Conservation (phyloP, 1,140 invertebrate genomes). For the Eurosta solidaginis region DNA sequence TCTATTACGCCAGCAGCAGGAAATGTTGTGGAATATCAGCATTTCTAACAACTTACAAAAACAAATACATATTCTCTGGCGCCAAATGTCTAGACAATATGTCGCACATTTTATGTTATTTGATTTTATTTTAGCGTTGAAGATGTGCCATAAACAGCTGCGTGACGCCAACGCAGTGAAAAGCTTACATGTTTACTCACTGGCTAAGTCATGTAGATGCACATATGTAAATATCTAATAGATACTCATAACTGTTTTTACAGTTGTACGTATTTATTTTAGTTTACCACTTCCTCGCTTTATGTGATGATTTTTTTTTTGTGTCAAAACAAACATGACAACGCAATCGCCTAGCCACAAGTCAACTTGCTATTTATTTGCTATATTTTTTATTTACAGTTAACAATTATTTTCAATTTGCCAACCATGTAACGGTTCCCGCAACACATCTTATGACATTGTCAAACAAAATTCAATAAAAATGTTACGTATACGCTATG, state of each 20-base stretch:
- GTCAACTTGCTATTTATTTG: too few relatives aligned
- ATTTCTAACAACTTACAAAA: too few relatives aligned
- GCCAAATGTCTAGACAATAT: conserved; percentile 35
- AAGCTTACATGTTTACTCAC: not conserved
- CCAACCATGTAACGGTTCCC: not conserved
- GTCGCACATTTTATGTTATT: conserved; percentile 12
- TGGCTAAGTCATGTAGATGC: too few relatives aligned
- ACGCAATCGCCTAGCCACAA: too few relatives aligned
- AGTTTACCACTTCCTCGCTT: too few relatives aligned
- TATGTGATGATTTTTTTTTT: too few relatives aligned
- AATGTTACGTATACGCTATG: conserved; percentile 18
- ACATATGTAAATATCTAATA: too few relatives aligned
- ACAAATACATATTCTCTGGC: conserved; percentile 1
- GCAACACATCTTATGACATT: not conserved
- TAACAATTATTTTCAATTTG: not conserved
- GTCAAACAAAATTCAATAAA: not conserved
- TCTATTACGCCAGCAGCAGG: not conserved
- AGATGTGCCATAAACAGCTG: not conserved
- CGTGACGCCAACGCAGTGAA: not conserved
- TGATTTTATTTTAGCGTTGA: not conserved
- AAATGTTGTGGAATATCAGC: not conserved
- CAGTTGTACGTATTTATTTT: too few relatives aligned
- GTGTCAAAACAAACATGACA: too few relatives aligned
- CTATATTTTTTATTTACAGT: not conserved
- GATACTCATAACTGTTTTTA: too few relatives aligned